A percentile compares a stretch with the other conserved stretches of the same genome.
These are phyloP conservation scores for Sarcophilus harrisii DNA, from an alignment of 2,797 vertebrate genomes.

Conservation along the genomic window DNA sequence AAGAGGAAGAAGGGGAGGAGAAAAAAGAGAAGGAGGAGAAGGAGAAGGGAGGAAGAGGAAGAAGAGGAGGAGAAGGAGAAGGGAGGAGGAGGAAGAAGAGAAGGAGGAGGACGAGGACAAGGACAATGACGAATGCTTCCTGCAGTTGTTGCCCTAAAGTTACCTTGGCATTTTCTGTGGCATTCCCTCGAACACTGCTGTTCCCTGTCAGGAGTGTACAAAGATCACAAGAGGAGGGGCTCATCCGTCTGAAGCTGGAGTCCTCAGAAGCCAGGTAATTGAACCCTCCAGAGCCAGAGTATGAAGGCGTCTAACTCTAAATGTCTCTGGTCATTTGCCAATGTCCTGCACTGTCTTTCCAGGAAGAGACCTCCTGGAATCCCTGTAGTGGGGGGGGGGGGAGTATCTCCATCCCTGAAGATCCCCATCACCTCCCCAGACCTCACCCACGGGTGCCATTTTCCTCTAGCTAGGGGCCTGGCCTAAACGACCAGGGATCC, in stretches of 20 bases:
- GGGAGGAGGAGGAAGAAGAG: neutral
- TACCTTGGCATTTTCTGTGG: neutral
- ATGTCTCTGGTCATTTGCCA: neutral
- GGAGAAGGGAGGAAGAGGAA: no score
- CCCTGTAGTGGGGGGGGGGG: no score
- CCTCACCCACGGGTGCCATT: neutral
- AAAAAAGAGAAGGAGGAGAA: neutral
- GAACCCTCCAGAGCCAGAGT: neutral
- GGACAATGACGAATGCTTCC: no score
- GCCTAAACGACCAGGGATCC: neutral
- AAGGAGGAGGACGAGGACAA: neutral
- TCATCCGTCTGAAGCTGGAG: neutral
- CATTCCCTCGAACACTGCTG: neutral
- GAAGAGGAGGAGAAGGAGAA: neutral
- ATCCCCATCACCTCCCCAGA: neutral
- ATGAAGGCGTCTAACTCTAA: neutral
- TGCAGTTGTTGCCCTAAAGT: neutral
- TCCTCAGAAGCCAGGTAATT: neutral
- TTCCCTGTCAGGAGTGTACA: neutral
- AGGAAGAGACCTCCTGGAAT: neutral
- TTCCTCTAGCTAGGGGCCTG: neutral
- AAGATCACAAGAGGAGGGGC: neutral
- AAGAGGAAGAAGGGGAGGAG: rapidly evolving
- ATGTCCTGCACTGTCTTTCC: neutral
- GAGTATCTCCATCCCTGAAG: no score